Evolutionary conservation across 2,797 vertebrate genomes (phyloP).

Genomic region (Spinus olivaceus): DNA sequence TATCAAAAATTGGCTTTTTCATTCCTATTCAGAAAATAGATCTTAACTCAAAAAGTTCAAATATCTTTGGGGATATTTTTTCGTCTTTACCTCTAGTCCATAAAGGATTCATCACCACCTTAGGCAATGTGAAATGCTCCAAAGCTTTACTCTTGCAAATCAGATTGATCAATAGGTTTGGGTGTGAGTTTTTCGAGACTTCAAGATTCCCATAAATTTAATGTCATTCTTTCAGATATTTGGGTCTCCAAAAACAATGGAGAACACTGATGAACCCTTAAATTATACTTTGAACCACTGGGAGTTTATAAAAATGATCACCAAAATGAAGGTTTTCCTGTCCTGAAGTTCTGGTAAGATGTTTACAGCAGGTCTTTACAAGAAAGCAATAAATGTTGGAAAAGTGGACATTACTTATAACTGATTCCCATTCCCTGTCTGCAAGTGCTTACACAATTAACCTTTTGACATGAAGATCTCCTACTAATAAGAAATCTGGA

Average conservation of each 20-base stretch:
- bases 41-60: neutral
- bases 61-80: neutral
- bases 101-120: neutral
- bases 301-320: neutral
- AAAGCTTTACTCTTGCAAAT: neutral
- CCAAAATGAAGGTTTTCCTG: neutral
- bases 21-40: neutral
- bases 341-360: neutral
- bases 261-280: neutral
- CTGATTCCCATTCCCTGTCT: neutral
- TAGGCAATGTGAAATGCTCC: neutral
- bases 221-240: fast-evolving
- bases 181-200: neutral
- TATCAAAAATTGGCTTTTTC: neutral
- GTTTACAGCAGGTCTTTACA: neutral
- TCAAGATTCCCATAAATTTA: neutral
- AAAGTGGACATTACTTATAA: neutral
- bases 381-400: neutral
- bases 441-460: slow-evolving; percentile 38
- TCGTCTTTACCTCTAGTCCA: neutral
- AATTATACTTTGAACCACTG: neutral
- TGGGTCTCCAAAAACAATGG: neutral
- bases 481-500: neutral
- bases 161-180: neutral
- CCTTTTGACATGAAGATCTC: neutral